phyloP scores from a whole-genome alignment of 2,797 vertebrate species.

The Podarcis siculus region DNA sequence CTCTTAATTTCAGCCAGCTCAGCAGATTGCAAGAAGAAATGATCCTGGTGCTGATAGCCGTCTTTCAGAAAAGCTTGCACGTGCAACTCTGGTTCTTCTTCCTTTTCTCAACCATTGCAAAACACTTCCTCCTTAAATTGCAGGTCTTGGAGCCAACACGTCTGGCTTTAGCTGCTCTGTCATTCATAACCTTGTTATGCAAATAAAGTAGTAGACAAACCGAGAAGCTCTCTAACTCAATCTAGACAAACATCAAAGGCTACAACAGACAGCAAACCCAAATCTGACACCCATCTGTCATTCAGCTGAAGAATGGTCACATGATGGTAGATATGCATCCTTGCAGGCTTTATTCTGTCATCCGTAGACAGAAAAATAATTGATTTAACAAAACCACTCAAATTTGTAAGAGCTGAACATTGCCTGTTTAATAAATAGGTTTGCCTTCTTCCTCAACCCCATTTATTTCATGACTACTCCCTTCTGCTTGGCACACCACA shows the following conservation, averaged over 20 bases:
- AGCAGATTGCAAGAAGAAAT: constrained; percentile 46
- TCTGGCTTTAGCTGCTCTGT: constrained; percentile 79
- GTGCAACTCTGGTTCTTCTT: neutral
- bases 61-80: neutral
- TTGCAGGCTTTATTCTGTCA: constrained; percentile 49
- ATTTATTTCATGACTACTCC: neutral
- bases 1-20: constrained; percentile 57
- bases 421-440: neutral
- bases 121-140: constrained; percentile 78
- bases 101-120: constrained; percentile 70
- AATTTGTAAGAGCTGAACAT: neutral
- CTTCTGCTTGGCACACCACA: neutral
- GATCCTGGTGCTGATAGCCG: constrained; percentile 37
- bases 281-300: constrained; percentile 62
- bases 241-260: constrained; percentile 70
- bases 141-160: constrained; percentile 79
- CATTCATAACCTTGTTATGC: constrained; percentile 81
- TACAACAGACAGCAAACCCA: constrained; percentile 64
- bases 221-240: constrained; percentile 73
- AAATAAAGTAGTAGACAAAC: constrained; percentile 78
- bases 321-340: constrained; percentile 53
- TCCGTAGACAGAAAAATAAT: constrained; percentile 48
- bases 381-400: neutral
- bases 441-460: neutral
- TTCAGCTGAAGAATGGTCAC: constrained; percentile 63